Percentiles rank a stretch among this genome's conserved stretches.
Evolutionary conservation across 2,888 invertebrate genomes (phyloP).

Genomic region (Amiota communis): DNA sequence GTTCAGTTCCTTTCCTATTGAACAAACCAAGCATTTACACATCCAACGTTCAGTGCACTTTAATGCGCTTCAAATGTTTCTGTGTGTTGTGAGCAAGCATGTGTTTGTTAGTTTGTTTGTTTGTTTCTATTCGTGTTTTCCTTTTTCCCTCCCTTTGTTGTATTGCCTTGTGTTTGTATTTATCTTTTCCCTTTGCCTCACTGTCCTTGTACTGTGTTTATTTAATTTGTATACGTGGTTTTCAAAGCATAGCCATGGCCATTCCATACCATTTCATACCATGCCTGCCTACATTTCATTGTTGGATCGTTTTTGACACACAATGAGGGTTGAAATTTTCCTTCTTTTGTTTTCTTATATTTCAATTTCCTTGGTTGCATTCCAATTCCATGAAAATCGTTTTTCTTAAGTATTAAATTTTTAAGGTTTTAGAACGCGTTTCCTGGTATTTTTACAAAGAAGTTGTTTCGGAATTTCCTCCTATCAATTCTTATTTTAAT

Average conservation of each 20-base stretch:
- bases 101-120: background rate
- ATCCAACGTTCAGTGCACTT: background rate
- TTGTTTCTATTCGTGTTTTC: too few relatives aligned
- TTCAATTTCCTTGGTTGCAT: too few relatives aligned
- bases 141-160: background rate
- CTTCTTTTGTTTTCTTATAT: too few relatives aligned
- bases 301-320: too few relatives aligned
- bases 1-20: too few relatives aligned
- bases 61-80: background rate
- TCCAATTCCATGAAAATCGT: too few relatives aligned
- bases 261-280: background rate
- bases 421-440: too few relatives aligned
- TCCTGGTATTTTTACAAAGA: too few relatives aligned
- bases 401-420: too few relatives aligned
- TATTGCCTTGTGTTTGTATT: background rate
- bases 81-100: background rate
- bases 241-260: background rate
- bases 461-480: too few relatives aligned
- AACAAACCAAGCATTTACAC: background rate
- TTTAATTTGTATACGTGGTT: conserved; percentile 8
- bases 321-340: too few relatives aligned
- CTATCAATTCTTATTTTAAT: background rate
- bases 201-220: conserved; percentile 1
- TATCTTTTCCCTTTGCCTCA: conserved; percentile 3
- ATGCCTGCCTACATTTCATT: too few relatives aligned